phyloP scores from a whole-genome alignment of 2,888 invertebrate species.

The Mythimna albipuncta region DNA sequence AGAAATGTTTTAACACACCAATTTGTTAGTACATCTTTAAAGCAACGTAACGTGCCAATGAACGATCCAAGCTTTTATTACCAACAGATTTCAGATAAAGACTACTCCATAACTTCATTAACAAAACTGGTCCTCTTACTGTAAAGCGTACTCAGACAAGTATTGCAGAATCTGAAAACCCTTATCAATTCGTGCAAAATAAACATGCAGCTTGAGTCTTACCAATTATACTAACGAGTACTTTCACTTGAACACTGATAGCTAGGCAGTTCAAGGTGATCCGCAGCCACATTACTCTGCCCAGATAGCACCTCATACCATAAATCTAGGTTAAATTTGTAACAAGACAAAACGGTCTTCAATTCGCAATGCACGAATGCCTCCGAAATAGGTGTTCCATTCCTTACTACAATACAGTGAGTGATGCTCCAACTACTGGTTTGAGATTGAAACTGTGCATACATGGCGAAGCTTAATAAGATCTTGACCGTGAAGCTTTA shows the following conservation, averaged over 20 bases:
- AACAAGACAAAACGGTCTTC: conserved; percentile 56
- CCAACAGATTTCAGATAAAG: conserved; percentile 35
- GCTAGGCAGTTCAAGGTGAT: conserved; percentile 84
- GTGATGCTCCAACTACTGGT: conserved; percentile 59
- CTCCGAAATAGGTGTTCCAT: conserved; percentile 43
- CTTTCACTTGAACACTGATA: conserved; percentile 85
- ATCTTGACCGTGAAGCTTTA: conserved; percentile 65
- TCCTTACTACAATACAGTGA: conserved; percentile 46
- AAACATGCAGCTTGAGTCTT: conserved; percentile 75
- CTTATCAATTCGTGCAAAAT: conserved; percentile 85
- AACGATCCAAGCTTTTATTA: conserved; percentile 26
- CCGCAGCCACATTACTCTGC: conserved; percentile 76
- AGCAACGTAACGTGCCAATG: conserved; percentile 20
- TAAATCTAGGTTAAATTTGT: conserved; percentile 71
- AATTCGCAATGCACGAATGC: conserved; percentile 50
- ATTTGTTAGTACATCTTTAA: conserved; percentile 27
- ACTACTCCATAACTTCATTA: conserved; percentile 60
- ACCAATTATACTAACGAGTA: conserved; percentile 88
- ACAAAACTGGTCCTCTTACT: conserved; percentile 56
- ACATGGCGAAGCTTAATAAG: conserved; percentile 66
- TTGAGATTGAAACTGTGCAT: conserved; percentile 53
- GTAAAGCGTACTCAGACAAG: conserved; percentile 67
- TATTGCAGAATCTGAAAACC: conserved; percentile 77
- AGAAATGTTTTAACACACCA: conserved; percentile 8
- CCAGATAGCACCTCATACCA: conserved; percentile 71